Conservation (phyloP, 2,113 vertebrate species). For the Odocoileus virginianus region DNA sequence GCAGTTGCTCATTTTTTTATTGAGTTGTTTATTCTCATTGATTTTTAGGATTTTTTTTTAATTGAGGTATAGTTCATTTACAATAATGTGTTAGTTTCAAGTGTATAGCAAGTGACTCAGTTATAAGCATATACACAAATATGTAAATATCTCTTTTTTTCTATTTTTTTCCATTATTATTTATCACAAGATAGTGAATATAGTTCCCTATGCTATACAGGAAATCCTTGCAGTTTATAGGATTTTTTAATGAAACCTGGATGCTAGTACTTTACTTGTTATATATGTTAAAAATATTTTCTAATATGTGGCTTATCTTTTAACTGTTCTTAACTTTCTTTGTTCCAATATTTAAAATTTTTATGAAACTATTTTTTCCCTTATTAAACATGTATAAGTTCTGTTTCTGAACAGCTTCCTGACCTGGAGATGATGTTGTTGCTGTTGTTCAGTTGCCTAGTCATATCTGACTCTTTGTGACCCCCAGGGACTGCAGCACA, state of each 20-base stretch:
- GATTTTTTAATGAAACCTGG: background rate
- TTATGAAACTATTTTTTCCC: background rate
- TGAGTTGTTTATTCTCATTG: background rate
- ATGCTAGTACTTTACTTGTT: background rate
- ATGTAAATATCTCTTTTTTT: background rate
- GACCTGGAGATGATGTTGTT: background rate
- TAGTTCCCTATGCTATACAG: background rate
- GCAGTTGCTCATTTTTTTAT: background rate
- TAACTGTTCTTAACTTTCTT: background rate
- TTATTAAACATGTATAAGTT: background rate
- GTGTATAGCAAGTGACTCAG: background rate
- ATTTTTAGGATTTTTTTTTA: background rate
- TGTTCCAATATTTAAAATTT: background rate
- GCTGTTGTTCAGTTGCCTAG: fast-evolving
- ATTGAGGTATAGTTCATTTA: background rate
- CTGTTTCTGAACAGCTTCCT: background rate
- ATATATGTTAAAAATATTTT: background rate
- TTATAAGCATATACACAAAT: background rate
- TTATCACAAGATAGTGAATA: background rate
- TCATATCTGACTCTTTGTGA: background rate
- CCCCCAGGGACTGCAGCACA: background rate
- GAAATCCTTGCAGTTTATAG: background rate
- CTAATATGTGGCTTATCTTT: background rate
- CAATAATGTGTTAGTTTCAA: background rate
- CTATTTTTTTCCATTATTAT: background rate